Base-by-base conservation (phyloP, 1,140 invertebrate genomes). In the Drosophila nannoptera region DNA sequence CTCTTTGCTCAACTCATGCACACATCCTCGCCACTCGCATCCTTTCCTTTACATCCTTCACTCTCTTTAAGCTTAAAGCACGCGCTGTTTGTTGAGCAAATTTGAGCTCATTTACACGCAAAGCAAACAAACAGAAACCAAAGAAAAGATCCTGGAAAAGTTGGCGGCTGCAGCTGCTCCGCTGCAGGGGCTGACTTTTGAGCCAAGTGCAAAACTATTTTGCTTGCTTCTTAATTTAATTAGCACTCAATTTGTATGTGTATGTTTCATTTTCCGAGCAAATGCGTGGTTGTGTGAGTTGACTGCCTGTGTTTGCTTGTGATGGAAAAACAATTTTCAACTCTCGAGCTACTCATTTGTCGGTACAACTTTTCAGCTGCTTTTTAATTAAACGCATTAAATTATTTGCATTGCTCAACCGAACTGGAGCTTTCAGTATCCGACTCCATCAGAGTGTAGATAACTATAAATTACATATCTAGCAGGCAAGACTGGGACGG, bases 101-200 rank as follows among this genome's bases (percentile, higher is more conserved):
- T 80, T 84, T 75, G 40, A 86, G 73, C 80, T 84, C 81, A 86
- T 84, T 84, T 86, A 80, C 80, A 80, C 72, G 68, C 63, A 75
- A 71, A 68, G 49, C 70, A 58, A 49, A 62, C 52, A 68, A 49
- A 70, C 49, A 36, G 43, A 60, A 49, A 63, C 42, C 22, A 3
- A 43, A 59, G 32, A 52, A 53, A 45, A 22, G 56, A 40, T 3
- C 43, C 31, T n/a, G 45, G 50, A 64, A 58, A 61, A 60, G 50
- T 62, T 46, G 42, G 11, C 33, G 40, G 53, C 43, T 52, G 69
- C 69, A 61, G 42, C 56, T 69, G 5, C n/a, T 35, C 38, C 7
- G 56, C 35, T 33, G 49, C 31, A n/a, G 14, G 22, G 8, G 8
- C 64, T 75, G 70, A 78, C 78, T 82, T 78, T 68, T 71, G 45